These are phyloP conservation scores for Bos indicus DNA, from an alignment of 2,113 vertebrate species.

Conservation along the genomic window DNA sequence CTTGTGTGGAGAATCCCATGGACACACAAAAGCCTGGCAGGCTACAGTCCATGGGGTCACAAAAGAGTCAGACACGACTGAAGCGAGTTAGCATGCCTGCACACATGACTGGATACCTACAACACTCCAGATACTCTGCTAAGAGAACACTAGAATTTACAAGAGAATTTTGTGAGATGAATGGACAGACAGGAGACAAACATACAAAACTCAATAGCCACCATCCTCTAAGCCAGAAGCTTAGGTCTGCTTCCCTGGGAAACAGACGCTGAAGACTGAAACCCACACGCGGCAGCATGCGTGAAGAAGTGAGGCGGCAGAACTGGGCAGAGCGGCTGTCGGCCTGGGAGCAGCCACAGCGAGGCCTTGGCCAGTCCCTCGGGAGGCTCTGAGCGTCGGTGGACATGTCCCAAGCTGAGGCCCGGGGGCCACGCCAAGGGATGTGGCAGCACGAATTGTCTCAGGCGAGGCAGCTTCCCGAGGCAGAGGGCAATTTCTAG, in stretches of 20 bases:
- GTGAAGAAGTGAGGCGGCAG: neutral
- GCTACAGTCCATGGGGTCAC: neutral
- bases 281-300: fast-evolving
- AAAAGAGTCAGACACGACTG: neutral
- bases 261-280: neutral
- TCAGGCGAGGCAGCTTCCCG: neutral
- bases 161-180: neutral
- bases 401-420: fast-evolving
- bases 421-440: fast-evolving
- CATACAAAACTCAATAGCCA: neutral
- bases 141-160: neutral
- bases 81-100: fast-evolving
- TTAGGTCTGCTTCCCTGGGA: neutral
- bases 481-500: neutral
- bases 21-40: neutral
- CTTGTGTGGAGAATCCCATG: neutral
- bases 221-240: neutral
- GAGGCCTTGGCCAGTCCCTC: neutral
- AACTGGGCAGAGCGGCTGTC: fast-evolving
- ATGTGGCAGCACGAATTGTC: fast-evolving
- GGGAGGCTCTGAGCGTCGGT: fast-evolving
- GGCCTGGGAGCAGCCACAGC: neutral
- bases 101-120: neutral
- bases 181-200: neutral
- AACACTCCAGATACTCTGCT: neutral